These are phyloP conservation scores for Lerema accius DNA, from an alignment of 1,140 invertebrate species.

Conservation along the genomic window DNA sequence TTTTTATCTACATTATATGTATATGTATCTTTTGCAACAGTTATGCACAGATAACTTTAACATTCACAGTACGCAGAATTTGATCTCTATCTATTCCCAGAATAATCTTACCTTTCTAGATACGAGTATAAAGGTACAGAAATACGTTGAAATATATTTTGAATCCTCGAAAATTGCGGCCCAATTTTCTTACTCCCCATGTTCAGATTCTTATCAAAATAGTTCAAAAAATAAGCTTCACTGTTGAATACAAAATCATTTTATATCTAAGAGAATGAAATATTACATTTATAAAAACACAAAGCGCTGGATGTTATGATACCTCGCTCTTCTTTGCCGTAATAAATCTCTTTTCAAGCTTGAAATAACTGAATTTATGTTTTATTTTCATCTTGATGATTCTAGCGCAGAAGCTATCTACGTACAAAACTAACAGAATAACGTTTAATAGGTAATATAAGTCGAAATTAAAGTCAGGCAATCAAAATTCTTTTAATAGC, in stretches of 20 bases:
- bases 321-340: constrained; percentile 22
- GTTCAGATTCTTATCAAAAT: too few relatives aligned
- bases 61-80: too few relatives aligned
- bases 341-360: constrained; percentile 30
- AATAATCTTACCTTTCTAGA: too few relatives aligned
- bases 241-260: constrained; percentile 15
- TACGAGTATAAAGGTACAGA: too few relatives aligned
- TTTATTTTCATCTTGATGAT: constrained; percentile 36
- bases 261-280: constrained; percentile 28
- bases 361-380: constrained; percentile 26
- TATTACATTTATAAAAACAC: constrained; percentile 31
- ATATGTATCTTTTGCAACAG: too few relatives aligned
- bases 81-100: too few relatives aligned
- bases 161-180: too few relatives aligned
- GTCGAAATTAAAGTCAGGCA: constrained; percentile 48
- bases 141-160: too few relatives aligned
- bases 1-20: too few relatives aligned
- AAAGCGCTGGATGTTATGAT: constrained; percentile 28
- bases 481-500: constrained; percentile 56
- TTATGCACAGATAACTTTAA: too few relatives aligned
- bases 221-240: not conserved
- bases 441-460: constrained; percentile 48
- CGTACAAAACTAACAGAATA: constrained; percentile 37
- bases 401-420: constrained; percentile 34
- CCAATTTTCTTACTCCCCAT: too few relatives aligned